phyloP scores from a whole-genome alignment of 2,797 vertebrate species.

The Poeciliopsis turneri region DNA sequence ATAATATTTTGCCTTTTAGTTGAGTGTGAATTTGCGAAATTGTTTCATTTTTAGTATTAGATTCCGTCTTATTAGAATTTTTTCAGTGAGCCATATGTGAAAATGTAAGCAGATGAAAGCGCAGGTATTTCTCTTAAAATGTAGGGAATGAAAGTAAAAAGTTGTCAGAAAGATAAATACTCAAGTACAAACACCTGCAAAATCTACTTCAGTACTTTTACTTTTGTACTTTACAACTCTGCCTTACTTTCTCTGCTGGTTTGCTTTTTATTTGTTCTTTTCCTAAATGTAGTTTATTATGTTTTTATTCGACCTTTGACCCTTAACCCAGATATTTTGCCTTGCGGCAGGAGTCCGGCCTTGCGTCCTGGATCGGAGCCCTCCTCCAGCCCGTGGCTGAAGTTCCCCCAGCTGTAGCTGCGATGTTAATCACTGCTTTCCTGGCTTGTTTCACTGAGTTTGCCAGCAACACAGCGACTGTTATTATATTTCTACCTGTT shows the following conservation, averaged over 20 bases:
- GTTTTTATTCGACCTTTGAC: constrained; percentile 44
- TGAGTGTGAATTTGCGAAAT: not conserved
- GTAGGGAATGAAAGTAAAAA: too few relatives aligned
- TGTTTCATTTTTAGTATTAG: not conserved
- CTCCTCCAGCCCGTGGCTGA: constrained; percentile 89
- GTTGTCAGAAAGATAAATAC: too few relatives aligned
- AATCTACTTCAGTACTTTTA: too few relatives aligned
- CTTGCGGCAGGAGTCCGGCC: constrained; percentile 87
- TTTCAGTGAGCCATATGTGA: too few relatives aligned
- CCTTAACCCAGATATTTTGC: constrained; percentile 33
- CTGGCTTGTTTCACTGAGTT: constrained; percentile 95
- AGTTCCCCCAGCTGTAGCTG: constrained; percentile 86
- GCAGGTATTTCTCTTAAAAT: too few relatives aligned
- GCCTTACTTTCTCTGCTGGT: not conserved
- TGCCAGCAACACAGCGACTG: constrained; percentile 96
- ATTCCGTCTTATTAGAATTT: not conserved
- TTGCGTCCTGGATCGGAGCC: constrained; percentile 92
- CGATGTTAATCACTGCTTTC: constrained; percentile 88
- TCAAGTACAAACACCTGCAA: too few relatives aligned
- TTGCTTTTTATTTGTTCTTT: constrained; percentile 26
- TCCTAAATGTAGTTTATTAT: constrained; percentile 47
- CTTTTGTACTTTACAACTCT: not conserved
- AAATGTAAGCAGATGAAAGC: too few relatives aligned
- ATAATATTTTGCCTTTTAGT: not conserved
- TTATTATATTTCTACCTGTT: constrained; percentile 94